Base-by-base conservation (phyloP, 2,113 vertebrate genomes). In the Peromyscus maniculatus region DNA sequence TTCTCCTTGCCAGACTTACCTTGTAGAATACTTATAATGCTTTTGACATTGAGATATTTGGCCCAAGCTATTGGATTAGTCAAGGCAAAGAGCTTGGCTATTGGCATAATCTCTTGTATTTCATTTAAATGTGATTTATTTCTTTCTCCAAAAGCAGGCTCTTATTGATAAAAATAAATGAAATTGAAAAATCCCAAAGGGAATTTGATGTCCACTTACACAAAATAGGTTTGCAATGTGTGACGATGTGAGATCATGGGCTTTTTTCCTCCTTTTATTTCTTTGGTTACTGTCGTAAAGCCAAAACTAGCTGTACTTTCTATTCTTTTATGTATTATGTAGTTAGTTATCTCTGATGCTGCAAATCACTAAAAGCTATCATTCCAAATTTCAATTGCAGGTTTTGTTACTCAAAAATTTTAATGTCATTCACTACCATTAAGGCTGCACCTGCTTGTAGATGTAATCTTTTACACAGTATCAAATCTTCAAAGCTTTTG, bases 21-120 rank as follows among this genome's bases (percentile, higher is more conserved):
- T 97, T 98, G 97, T 92, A 97, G 98, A 98, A 99, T 98, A 98
- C 98, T 98, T 98, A 98, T 95, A 98, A 98, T 98, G 98, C 95
- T 94, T 98, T 75, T 98, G 98, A 99, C 98, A 98, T 98, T 99
- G 98, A 98, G 97, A 97, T 0, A 92, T 98, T 98, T 98, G 98
- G 97, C 97, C 97, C 98, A 98, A 98, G 94, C 96, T 98, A 98
- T 97, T 97, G 97, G 97, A 98, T 98, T 98, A 98, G 97, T 98
- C 98, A 98, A 98, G 97, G 98, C 95, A 98, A 98, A 89, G 98
- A 98, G 74, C 97, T 97, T 83, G 91, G 96, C 78, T 98, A 97
- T 97, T 97, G 86, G 84, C 97, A 83, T 98, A 98, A 98, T 98
- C 97, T 97, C 98, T 98, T 98, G 97, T 98, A 98, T 98, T 99